Evolutionary conservation across 1,140 invertebrate genomes (phyloP).

Genomic region (Araneus ventricosus): DNA sequence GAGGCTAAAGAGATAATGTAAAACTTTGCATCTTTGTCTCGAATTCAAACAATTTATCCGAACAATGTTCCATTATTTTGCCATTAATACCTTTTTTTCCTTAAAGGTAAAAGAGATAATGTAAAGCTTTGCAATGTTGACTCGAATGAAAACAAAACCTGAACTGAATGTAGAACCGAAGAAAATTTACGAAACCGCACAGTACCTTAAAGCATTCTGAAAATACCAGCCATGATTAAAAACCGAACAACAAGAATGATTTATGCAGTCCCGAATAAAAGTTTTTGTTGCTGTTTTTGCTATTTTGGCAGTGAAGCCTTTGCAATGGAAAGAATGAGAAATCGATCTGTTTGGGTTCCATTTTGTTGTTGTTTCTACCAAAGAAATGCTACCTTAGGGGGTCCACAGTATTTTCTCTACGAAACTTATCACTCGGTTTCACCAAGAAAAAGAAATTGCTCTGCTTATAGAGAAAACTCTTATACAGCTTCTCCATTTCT

Average conservation of each 20-base stretch:
- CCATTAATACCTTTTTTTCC: no score
- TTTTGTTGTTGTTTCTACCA: background rate
- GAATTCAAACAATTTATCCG: no score
- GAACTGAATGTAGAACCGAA: no score
- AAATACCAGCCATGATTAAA: background rate
- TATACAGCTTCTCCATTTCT: no score
- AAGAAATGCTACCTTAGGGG: constrained; percentile 19
- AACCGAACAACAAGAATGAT: background rate
- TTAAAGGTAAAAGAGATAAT: no score
- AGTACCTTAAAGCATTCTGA: background rate
- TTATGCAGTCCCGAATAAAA: background rate
- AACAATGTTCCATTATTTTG: no score
- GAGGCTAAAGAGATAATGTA: no score
- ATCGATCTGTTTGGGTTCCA: constrained; percentile 11
- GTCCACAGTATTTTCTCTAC: background rate
- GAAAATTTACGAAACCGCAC: background rate
- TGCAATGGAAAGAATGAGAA: background rate
- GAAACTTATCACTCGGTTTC: background rate
- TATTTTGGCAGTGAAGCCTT: constrained; percentile 12
- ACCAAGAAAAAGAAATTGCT: no score
- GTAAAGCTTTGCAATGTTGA: no score
- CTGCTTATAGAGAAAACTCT: no score
- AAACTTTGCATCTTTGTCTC: no score
- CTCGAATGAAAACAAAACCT: no score
- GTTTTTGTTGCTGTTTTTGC: background rate